Evolutionary conservation across 2,888 invertebrate species (phyloP), one percentile per base, ranked within the genome.

Genomic region (Nomada lathburiana): DNA sequence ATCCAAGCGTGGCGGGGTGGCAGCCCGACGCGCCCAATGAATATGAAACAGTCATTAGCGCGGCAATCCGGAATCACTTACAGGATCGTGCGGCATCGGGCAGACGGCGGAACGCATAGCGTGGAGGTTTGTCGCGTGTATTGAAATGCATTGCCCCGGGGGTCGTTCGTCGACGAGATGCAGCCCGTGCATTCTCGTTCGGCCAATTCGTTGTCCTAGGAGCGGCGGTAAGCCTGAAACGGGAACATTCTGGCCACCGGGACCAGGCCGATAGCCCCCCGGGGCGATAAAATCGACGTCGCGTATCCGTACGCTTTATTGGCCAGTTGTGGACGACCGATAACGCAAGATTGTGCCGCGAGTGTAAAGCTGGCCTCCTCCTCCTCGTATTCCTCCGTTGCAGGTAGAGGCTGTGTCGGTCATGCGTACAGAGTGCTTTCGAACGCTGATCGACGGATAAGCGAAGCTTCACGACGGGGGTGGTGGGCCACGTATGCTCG

Each of bases 31-130:
- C 80, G 71, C 55, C 82, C 88, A 89, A 89, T 89, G 89, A 89
- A 89, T 89, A 89, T 89, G 89, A 89, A 89, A 89, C 89, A 89
- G 89, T 89, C 89, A 89, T 90, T 89, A 90, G 86, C 76, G 84
- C 85, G 80, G 82, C 89, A 89, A 90, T 89, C 84, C 80, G 82
- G 88, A 90, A 89, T 89, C 88, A 91, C 88, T 90, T 89, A 36
- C 7, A 86, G 82, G 79, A 78, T 71, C 69, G 73, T 80, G 74
- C 72, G 59, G 60, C 73, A 74, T 64, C 75, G 47, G 63, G 62
- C 71, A 75, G 75, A 57, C 75, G 65, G 69, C 65, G 50, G 73
- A 60, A 55, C 52, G n/a, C 7, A 7, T 5, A 60, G 50, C 52
- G 75, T 57, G 57, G 65, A 62, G 68, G 76, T 29, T 36, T 74